phyloP scores from a whole-genome alignment of 2,113 vertebrate genomes.

The Rhinogobius similis region DNA sequence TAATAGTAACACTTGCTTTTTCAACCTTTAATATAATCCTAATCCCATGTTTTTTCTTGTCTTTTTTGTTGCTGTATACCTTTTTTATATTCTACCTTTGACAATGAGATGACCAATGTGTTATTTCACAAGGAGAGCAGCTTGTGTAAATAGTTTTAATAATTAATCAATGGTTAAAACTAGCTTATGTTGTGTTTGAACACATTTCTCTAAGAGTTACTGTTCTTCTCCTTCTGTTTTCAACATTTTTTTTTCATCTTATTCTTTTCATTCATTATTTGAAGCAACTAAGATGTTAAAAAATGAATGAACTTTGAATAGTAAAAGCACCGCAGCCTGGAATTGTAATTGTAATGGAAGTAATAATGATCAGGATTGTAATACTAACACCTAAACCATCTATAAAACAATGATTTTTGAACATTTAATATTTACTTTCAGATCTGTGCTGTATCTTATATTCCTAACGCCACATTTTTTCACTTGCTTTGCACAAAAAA shows the following conservation, averaged over 20 bases:
- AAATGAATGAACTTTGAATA: too few relatives aligned
- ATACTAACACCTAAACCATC: too few relatives aligned
- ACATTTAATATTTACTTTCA: too few relatives aligned
- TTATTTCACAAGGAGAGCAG: constrained; percentile 70
- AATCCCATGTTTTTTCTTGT: constrained; percentile 19
- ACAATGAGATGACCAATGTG: constrained; percentile 15
- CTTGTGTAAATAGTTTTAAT: constrained; percentile 76
- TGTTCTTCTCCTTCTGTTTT: too few relatives aligned
- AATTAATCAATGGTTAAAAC: background rate
- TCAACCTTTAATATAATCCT: constrained; percentile 4
- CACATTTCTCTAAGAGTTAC: background rate
- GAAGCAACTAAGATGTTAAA: background rate
- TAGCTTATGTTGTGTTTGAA: background rate
- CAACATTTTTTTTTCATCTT: constrained; percentile 17
- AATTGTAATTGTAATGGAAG: background rate
- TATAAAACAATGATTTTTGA: too few relatives aligned
- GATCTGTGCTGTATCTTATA: too few relatives aligned
- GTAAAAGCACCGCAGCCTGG: background rate
- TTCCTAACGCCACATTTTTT: too few relatives aligned
- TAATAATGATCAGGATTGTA: background rate
- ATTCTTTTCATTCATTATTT: background rate
- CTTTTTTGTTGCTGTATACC: background rate
- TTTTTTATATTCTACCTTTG: background rate
- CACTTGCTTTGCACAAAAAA: too few relatives aligned
- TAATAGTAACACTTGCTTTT: too few relatives aligned